Evolutionary conservation across 2,797 vertebrate genomes (phyloP).

Genomic region (Bradypus variegatus): DNA sequence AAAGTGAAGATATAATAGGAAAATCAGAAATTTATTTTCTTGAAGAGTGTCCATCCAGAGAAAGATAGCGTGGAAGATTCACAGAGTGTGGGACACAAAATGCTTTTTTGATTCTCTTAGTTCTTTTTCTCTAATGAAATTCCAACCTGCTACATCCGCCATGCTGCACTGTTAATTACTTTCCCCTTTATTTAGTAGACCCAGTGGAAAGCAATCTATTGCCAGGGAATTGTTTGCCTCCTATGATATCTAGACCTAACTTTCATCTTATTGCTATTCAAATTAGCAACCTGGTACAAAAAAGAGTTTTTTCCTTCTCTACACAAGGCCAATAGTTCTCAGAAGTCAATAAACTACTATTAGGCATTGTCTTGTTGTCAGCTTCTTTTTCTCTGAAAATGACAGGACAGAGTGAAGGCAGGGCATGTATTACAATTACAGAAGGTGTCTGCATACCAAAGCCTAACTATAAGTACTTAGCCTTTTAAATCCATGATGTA

Average conservation of each 20-base stretch:
- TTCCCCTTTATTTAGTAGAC: conserved; percentile 83
- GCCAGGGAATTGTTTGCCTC: conserved; percentile 80
- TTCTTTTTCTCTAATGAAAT: conserved; percentile 74
- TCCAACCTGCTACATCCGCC: conserved; percentile 71
- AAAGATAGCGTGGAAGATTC: conserved; percentile 45
- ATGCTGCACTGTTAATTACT: conserved; percentile 79
- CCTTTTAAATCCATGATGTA: not conserved
- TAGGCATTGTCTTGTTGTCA: conserved; percentile 40
- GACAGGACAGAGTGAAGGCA: not conserved
- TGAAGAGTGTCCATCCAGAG: not conserved
- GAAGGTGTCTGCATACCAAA: not conserved
- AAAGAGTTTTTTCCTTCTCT: conserved; percentile 40
- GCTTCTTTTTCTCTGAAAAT: not conserved
- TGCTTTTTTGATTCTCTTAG: conserved; percentile 52
- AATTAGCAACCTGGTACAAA: conserved; percentile 75
- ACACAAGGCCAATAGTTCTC: conserved; percentile 56
- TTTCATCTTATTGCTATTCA: conserved; percentile 76
- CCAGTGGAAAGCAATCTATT: conserved; percentile 76
- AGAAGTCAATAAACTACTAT: conserved; percentile 55
- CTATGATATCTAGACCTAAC: conserved; percentile 76
- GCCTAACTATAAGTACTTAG: not conserved
- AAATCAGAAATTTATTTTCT: conserved; percentile 25
- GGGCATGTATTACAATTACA: not conserved
- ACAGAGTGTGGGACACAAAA: conserved; percentile 48
- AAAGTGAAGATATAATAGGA: conserved; percentile 43